Base-by-base conservation (phyloP, 2,113 vertebrate species). In the Nycticorax nycticorax region DNA sequence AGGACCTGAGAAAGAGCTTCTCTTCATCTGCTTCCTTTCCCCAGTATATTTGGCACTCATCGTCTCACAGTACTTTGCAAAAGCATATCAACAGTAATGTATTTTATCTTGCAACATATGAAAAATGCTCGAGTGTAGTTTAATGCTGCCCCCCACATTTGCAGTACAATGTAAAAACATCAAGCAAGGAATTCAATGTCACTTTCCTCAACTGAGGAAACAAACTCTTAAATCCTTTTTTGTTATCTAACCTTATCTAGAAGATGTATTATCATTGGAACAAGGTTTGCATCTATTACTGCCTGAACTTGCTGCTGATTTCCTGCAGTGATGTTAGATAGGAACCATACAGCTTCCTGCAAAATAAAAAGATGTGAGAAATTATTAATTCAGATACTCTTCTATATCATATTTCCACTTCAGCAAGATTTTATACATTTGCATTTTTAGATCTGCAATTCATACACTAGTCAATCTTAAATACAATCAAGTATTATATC, bases 241-340 rank as follows among this genome's bases (percentile, higher is more conserved):
- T 57, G 59, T 88, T 83, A 39, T 74, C 97, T 94, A 94, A 99
- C 99, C 99, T 99, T 99, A 98, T 99, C 99, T 74, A 99, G 98
- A 96, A 99, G 98, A 95, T 99, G 99, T 97, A 99, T 99, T 98
- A 99, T 99, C 99, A 99, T 99, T 89, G 99, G 99, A 94, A 99
- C 99, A 74, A 99, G 99, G 94, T 98, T 99, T 86, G 99, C 99
- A 89, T 99, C 99, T 90, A 99, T 99, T 93, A 99, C 99, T 8
- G 99, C 99, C 97, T 99, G 99, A 89, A 99, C 99, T 98, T 99
- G 99, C 97, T 99, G 99, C 96, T 99, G 99, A 97, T 99, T 99
- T 92, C 99, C 99, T 89, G 99, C 99, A 57, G 99, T 99, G 97
- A 99, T 99, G 98, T 99, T 99, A 71, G 99, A 99, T 59, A 99